Evolutionary conservation across 2,888 invertebrate genomes (phyloP).

Genomic region (Hymenopus coronatus): DNA sequence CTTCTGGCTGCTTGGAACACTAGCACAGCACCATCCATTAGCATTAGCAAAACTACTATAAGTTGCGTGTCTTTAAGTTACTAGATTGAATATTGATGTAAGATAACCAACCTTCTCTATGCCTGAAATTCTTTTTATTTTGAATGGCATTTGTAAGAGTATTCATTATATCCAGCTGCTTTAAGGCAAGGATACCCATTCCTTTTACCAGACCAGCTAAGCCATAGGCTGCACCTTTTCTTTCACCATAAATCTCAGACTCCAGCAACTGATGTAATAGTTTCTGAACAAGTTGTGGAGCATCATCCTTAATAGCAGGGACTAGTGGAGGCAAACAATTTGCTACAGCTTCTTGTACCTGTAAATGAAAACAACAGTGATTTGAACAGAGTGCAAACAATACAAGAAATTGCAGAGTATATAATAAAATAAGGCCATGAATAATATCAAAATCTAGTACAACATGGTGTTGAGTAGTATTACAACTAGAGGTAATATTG

Average conservation of each 20-base stretch:
- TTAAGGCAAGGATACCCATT: constrained; percentile 90
- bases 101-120: constrained; percentile 70
- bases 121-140: constrained; percentile 93
- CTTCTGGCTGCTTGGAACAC: no score
- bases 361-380: constrained; percentile 17
- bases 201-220: constrained; percentile 96
- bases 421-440: no score
- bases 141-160: constrained; percentile 90
- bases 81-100: no score
- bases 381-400: no score
- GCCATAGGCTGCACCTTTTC: constrained; percentile 94
- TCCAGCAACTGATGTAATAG: constrained; percentile 83
- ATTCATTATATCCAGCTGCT: constrained; percentile 94
- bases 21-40: no score
- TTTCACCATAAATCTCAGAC: constrained; percentile 88
- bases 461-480: no score
- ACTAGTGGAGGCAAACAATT: constrained; percentile 93
- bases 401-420: no score
- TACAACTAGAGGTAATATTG: no score
- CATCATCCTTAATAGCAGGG: constrained; percentile 87
- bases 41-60: no score
- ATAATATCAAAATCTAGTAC: no score
- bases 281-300: constrained; percentile 82
- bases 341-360: constrained; percentile 96
- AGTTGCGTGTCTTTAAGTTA: no score